Percentiles rank a stretch among this genome's conserved stretches.
Conservation (phyloP, 2,113 vertebrate species). For the Pachyramphus minor region DNA sequence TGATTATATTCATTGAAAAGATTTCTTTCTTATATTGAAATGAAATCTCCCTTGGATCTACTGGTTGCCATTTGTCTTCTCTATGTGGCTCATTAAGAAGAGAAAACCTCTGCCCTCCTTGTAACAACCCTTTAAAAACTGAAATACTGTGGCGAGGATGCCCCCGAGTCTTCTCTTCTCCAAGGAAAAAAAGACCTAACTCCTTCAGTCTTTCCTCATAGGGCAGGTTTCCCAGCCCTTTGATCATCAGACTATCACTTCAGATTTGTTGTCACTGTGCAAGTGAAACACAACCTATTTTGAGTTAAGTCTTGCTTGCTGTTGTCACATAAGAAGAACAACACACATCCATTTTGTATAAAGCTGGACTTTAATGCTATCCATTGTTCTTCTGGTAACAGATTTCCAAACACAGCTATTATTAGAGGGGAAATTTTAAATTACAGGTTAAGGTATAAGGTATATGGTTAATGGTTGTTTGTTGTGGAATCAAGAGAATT, state of each 20-base stretch:
- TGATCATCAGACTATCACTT: neutral
- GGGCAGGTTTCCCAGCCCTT: neutral
- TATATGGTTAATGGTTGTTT: neutral
- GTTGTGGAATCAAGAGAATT: neutral
- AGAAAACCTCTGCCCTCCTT: neutral
- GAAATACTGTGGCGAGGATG: neutral
- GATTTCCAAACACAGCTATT: neutral
- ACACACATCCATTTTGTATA: neutral
- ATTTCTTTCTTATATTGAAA: neutral
- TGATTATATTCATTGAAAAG: neutral
- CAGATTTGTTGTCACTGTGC: neutral
- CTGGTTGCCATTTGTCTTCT: neutral
- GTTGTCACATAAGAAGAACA: neutral
- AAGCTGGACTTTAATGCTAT: neutral
- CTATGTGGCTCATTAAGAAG: neutral
- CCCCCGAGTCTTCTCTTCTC: neutral
- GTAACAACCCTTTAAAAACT: neutral
- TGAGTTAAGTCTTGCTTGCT: neutral
- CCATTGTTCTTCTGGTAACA: neutral
- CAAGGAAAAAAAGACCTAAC: neutral
- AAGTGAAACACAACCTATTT: neutral
- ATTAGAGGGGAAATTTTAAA: neutral
- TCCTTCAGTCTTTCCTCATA: neutral
- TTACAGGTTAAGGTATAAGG: neutral
- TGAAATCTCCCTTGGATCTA: neutral